Evolutionary conservation across 2,888 invertebrate species (phyloP).

Genomic region (Campoletis raptor): DNA sequence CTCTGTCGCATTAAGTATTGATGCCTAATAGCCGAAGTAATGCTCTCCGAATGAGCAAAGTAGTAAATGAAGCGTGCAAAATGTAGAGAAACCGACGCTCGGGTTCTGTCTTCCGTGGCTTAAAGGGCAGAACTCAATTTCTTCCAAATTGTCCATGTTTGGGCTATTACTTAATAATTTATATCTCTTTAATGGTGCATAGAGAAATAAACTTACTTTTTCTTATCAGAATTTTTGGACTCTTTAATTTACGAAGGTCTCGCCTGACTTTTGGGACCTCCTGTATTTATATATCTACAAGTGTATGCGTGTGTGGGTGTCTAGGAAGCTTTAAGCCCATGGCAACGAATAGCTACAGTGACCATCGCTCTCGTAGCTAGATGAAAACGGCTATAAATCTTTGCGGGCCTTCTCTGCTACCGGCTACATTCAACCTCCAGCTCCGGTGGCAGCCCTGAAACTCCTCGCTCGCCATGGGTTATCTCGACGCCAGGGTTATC

Average conservation of each 20-base stretch:
- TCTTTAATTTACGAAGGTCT: neutral
- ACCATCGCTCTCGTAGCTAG: constrained; percentile 52
- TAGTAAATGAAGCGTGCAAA: neutral
- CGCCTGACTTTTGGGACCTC: neutral
- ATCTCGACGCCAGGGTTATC: constrained; percentile 70
- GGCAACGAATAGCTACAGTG: constrained; percentile 59
- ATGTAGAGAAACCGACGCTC: neutral
- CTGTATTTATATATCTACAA: constrained; percentile 4
- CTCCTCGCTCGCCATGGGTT: constrained; percentile 57
- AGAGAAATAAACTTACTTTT: neutral
- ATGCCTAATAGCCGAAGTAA: neutral
- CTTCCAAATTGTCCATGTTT: no score
- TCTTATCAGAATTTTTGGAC: neutral
- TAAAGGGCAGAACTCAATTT: no score
- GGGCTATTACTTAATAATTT: neutral
- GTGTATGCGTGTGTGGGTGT: constrained; percentile 2
- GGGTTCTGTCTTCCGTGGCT: neutral
- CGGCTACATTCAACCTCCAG: constrained; percentile 51
- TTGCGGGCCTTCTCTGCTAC: constrained; percentile 46
- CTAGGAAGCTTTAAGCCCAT: constrained; percentile 28
- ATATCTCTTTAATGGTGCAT: neutral
- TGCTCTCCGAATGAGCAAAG: neutral
- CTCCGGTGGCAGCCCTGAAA: constrained; percentile 67
- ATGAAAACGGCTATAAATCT: constrained; percentile 68
- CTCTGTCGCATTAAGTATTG: neutral